A percentile compares a stretch with the other conserved stretches of the same genome.
Conservation (phyloP, 2,797 vertebrate species). For the Myoxocephalus aenaeus region DNA sequence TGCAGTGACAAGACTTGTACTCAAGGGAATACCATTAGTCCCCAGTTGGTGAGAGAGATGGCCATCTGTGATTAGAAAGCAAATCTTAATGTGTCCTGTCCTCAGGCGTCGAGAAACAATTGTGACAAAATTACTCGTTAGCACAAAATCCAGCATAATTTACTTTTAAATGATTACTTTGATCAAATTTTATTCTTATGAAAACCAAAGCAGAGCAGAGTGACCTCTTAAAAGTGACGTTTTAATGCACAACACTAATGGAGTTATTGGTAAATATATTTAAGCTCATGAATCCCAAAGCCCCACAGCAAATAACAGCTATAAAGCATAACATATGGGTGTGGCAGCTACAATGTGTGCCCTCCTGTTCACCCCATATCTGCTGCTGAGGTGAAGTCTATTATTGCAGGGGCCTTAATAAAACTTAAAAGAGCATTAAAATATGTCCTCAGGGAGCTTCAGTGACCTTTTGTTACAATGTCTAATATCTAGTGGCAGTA, state of each 20-base stretch:
- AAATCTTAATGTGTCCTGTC: slow-evolving; percentile 26
- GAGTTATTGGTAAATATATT: not conserved
- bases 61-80: slow-evolving; percentile 53
- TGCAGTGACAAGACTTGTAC: slow-evolving; percentile 29
- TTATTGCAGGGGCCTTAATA: slow-evolving; percentile 54
- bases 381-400: slow-evolving; percentile 26
- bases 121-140: slow-evolving; percentile 14
- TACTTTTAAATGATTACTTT: not conserved
- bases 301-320: slow-evolving; percentile 3
- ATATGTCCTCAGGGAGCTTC: slow-evolving; percentile 29
- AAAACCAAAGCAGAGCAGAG: slow-evolving; percentile 1
- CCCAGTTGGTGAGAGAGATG: slow-evolving; percentile 29
- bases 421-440: slow-evolving; percentile 53
- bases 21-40: slow-evolving; percentile 48
- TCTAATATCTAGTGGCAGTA: slow-evolving; percentile 31
- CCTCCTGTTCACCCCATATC: slow-evolving; percentile 26
- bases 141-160: not conserved
- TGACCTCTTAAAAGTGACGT: not conserved
- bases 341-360: not conserved
- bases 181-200: not conserved
- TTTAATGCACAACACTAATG: not conserved
- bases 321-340: not conserved
- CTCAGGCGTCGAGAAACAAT: slow-evolving; percentile 22
- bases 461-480: slow-evolving; percentile 33
- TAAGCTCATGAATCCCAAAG: slow-evolving; percentile 6